Evolutionary conservation across 2,797 vertebrate species (phyloP).

Genomic region (Pseudochaenichthys georgianus): DNA sequence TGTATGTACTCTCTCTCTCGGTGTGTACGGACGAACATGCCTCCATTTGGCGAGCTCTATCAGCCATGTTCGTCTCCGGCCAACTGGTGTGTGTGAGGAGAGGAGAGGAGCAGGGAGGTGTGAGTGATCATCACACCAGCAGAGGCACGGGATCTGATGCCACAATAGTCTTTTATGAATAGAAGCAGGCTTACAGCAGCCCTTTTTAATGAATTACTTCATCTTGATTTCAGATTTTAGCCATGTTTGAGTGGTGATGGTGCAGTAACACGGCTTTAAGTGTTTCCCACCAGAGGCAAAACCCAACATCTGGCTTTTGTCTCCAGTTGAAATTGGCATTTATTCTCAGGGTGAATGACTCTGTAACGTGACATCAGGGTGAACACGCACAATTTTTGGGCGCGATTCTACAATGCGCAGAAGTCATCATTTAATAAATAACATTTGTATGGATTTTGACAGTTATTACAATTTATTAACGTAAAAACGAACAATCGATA

Average conservation of each 20-base stretch:
- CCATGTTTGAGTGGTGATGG: neutral
- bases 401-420: no score
- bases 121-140: slow-evolving; percentile 54
- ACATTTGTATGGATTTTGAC: no score
- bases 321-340: no score
- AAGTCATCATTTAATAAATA: no score
- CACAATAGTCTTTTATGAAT: slow-evolving; percentile 39
- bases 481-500: no score
- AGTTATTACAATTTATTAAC: no score
- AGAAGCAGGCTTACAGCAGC: slow-evolving; percentile 19
- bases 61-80: slow-evolving; percentile 62
- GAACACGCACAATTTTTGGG: no score
- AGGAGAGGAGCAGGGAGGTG: slow-evolving; percentile 63
- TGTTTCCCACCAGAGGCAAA: no score
- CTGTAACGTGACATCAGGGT: no score
- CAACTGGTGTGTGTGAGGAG: slow-evolving; percentile 76
- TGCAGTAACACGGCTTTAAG: neutral
- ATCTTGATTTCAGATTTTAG: slow-evolving; percentile 4
- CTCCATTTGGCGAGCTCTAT: slow-evolving; percentile 77
- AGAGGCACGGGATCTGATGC: slow-evolving; percentile 43
- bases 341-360: no score
- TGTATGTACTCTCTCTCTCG: slow-evolving; percentile 7
- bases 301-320: no score
- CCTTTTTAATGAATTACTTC: slow-evolving; percentile 40
- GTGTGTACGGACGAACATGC: slow-evolving; percentile 55